A percentile compares a stretch with the other conserved stretches of the same genome.
Conservation (phyloP, 2,888 invertebrate species). For the Parnassius orleans region DNA sequence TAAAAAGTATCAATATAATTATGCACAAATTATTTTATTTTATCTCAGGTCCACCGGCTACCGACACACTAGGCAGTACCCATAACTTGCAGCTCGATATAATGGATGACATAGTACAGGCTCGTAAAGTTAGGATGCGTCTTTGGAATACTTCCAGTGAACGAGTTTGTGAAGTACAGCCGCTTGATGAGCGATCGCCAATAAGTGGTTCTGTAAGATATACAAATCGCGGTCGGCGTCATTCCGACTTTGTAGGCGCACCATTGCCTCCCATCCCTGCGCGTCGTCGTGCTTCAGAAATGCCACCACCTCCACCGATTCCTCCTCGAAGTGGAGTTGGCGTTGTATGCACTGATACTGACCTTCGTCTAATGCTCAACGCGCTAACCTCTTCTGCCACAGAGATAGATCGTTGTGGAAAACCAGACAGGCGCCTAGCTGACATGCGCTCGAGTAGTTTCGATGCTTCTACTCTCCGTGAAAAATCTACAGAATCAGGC, state of each 20-base stretch:
- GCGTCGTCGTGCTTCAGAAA: conserved; percentile 86
- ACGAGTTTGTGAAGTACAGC: conserved; percentile 90
- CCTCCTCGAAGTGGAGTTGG: conserved; percentile 76
- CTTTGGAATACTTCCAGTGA: conserved; percentile 91
- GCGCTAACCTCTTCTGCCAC: conserved; percentile 90
- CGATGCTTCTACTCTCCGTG: conserved; percentile 87
- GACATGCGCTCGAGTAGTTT: conserved; percentile 92
- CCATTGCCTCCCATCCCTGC: conserved; percentile 82
- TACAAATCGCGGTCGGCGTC: conserved; percentile 83
- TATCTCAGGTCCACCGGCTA: conserved; percentile 85
- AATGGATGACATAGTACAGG: conserved; percentile 93
- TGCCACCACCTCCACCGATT: conserved; percentile 81
- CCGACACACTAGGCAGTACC: conserved; percentile 86
- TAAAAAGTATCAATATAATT: no score
- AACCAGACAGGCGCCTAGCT: conserved; percentile 81
- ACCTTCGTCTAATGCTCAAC: conserved; percentile 88
- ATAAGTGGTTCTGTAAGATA: conserved; percentile 80
- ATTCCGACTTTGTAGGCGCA: conserved; percentile 86
- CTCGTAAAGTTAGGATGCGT: conserved; percentile 90
- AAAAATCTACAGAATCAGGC: conserved; percentile 69
- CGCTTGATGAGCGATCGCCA: conserved; percentile 84
- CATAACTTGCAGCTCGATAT: conserved; percentile 92
- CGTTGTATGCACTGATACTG: conserved; percentile 90
- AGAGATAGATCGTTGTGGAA: conserved; percentile 87
- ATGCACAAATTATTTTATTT: conserved; percentile 4